phyloP scores from a whole-genome alignment of 2,888 invertebrate genomes.

The Melinopterus prodromus region DNA sequence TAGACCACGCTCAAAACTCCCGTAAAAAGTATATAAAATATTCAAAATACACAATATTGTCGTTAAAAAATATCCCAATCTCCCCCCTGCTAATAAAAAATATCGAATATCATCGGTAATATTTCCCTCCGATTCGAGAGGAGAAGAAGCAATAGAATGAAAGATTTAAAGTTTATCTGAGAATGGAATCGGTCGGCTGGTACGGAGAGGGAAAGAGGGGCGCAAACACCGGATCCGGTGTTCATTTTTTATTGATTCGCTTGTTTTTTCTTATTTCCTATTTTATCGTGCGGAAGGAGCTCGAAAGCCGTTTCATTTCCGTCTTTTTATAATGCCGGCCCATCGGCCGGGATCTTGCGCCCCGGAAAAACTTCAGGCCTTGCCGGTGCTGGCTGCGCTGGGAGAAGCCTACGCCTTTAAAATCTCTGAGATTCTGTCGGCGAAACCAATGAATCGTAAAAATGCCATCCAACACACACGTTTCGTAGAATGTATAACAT shows the following conservation, averaged over 20 bases:
- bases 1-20: too few relatives aligned
- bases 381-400: not conserved
- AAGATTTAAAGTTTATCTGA: slow-evolving; percentile 4
- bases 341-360: not conserved
- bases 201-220: not conserved
- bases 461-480: not conserved
- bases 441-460: not conserved
- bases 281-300: slow-evolving; percentile 4
- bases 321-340: slow-evolving; percentile 4
- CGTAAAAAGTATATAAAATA: too few relatives aligned
- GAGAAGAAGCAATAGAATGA: not conserved
- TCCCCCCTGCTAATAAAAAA: not conserved
- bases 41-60: not conserved
- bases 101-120: not conserved
- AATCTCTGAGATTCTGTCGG: not conserved
- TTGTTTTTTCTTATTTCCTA: slow-evolving; percentile 4
- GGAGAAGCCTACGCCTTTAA: not conserved
- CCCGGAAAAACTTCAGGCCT: not conserved
- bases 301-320: slow-evolving; percentile 4
- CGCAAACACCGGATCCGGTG: not conserved
- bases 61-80: not conserved
- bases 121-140: not conserved
- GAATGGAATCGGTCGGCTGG: not conserved
- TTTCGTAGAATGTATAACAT: not conserved
- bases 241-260: slow-evolving; percentile 4